These are phyloP conservation scores for Patella pellucida DNA, from an alignment of 2,888 invertebrate species.

Conservation along the genomic window DNA sequence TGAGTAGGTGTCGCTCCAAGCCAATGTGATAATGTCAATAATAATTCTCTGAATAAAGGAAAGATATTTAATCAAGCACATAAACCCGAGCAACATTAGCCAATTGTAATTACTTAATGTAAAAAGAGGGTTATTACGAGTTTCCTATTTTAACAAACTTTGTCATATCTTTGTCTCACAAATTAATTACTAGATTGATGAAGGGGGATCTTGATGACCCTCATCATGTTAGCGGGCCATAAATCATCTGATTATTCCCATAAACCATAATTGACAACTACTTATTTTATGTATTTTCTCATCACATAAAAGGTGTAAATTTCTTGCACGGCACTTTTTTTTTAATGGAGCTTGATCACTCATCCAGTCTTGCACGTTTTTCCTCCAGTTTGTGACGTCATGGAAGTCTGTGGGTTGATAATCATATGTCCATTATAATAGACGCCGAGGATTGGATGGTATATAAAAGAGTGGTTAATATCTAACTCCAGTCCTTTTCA, in stretches of 20 bases:
- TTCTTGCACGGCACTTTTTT: neutral
- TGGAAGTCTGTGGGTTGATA: neutral
- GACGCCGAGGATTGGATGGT: too few relatives aligned
- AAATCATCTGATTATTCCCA: neutral
- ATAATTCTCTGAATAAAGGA: too few relatives aligned
- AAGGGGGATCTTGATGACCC: neutral
- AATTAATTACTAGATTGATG: neutral
- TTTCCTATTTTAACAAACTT: neutral
- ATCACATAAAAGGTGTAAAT: constrained; percentile 2
- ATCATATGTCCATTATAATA: neutral
- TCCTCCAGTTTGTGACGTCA: neutral
- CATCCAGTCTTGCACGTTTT: too few relatives aligned
- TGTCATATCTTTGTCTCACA: constrained; percentile 5
- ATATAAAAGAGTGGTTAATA: too few relatives aligned
- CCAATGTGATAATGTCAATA: too few relatives aligned
- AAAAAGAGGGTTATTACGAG: neutral
- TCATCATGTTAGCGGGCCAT: neutral
- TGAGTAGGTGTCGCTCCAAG: too few relatives aligned
- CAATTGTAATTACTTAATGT: neutral
- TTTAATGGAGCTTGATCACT: too few relatives aligned
- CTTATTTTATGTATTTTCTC: constrained; percentile 1
- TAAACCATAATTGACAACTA: neutral
- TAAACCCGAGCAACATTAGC: neutral
- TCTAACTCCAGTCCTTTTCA: too few relatives aligned
- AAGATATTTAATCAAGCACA: too few relatives aligned